Evolutionary conservation across 2,888 invertebrate genomes (phyloP), one percentile per base, ranked within the genome.

Genomic region (Perizoma flavofasciatum): DNA sequence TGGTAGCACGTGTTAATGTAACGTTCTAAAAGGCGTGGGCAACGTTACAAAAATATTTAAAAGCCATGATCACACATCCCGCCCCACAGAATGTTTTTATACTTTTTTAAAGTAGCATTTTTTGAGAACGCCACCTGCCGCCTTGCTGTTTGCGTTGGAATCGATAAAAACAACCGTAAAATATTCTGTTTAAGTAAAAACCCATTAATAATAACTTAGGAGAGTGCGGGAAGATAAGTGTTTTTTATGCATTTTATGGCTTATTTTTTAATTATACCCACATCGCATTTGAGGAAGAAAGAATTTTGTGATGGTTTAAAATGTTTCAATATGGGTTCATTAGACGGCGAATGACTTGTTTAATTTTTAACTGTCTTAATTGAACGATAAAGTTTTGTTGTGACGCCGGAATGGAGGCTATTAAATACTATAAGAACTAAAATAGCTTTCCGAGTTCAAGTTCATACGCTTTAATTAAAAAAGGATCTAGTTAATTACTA

Each of bases 1-100:
- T 67, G 70, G 79, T 72, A 83, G 86, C 89, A 82, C 87, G 88
- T 85, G 88, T 85, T 85, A 82, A 80, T 72, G 74, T 77, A 72
- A 66, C 73, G 69, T 70, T 68, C 72, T 72, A 75, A 79, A 76
- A 76, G 73, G 66, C 69, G 69, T 63, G 45, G 60, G 63, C 67
- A 71, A 66, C 68, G 53, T 44, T 22, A 64, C 64, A 65, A 75
- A 71, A 70, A 75, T 75, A 79, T 72, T 67, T 58, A 63, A 66
- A 69, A 77, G 70, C 74, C 78, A 80, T 78, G 79, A 82, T 79
- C 75, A 73, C 71, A 66, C 55, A 64, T 59, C 57, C 68, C 68
- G 63, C 65, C 37, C 45, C 37, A n/a, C 49, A 35, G 43, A 48
- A 64, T 54, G n/a, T 43, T 59, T 70, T 66, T 62, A 61, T 57